Conservation (phyloP, 2,888 invertebrate species). For the Poecilus cupreus region DNA sequence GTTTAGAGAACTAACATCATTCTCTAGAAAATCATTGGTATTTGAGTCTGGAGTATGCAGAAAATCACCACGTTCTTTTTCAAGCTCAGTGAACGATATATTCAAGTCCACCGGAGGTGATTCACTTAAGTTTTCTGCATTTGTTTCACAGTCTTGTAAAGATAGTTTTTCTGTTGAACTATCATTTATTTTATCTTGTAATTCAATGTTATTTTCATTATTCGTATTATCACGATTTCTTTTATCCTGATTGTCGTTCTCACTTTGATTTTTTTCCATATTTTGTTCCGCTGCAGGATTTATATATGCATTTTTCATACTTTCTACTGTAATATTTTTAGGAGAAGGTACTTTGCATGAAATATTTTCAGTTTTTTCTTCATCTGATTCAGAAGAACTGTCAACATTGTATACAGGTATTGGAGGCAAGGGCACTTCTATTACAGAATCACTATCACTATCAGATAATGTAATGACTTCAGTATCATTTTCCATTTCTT, state of each 20-base stretch:
- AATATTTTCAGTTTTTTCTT: not conserved
- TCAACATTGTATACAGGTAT: slow-evolving; percentile 30
- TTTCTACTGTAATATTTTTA: not conserved
- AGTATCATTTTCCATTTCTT: not conserved
- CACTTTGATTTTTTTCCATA: no score
- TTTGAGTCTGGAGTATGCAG: slow-evolving; percentile 51
- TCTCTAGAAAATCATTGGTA: slow-evolving; percentile 53
- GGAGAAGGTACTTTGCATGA: not conserved
- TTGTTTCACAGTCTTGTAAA: not conserved
- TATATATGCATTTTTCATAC: not conserved
- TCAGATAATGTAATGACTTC: slow-evolving; percentile 43
- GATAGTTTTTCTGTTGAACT: not conserved
- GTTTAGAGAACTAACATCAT: slow-evolving; percentile 32
- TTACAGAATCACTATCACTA: slow-evolving; percentile 47
- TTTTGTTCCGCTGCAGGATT: not conserved
- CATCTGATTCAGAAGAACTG: slow-evolving; percentile 10
- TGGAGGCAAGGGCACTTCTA: slow-evolving; percentile 44
- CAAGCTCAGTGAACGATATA: not conserved
- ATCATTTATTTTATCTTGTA: not conserved
- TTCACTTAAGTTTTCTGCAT: not conserved
- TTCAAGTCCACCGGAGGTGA: not conserved
- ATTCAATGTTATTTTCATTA: not conserved
- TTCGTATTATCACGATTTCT: not conserved
- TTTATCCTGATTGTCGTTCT: no score
- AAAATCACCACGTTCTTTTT: slow-evolving; percentile 45